A percentile compares a stretch with the other conserved stretches of the same genome.
Evolutionary conservation across 2,888 invertebrate genomes (phyloP).

Genomic region (Trisateles emortualis): DNA sequence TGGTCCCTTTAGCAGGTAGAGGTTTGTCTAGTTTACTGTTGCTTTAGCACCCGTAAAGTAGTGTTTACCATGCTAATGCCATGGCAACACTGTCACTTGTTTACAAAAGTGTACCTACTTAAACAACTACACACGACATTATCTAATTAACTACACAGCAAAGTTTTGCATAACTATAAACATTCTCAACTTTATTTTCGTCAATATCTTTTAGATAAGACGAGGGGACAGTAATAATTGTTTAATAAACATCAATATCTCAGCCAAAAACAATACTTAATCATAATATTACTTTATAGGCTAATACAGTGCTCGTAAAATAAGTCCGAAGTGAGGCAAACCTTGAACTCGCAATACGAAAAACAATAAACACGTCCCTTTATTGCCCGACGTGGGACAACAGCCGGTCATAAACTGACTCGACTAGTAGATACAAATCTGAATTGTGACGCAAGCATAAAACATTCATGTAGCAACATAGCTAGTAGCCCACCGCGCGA

Average conservation of each 20-base stretch:
- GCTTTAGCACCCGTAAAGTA: too few relatives aligned
- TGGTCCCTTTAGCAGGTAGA: too few relatives aligned
- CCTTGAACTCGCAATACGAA: conserved; percentile 62
- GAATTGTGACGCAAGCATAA: conserved; percentile 78
- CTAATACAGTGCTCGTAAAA: conserved; percentile 42
- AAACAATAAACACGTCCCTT: conserved; percentile 74
- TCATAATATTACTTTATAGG: conserved; percentile 37
- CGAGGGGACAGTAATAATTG: neutral
- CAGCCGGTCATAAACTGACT: conserved; percentile 64
- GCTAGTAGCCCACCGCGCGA: conserved; percentile 63
- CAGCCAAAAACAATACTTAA: conserved; percentile 21
- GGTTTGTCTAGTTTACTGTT: too few relatives aligned
- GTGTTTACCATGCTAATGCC: too few relatives aligned
- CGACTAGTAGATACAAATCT: conserved; percentile 80
- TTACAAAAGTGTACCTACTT: too few relatives aligned
- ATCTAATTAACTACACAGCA: too few relatives aligned
- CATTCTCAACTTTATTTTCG: neutral
- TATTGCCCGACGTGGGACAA: conserved; percentile 65
- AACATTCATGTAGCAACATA: conserved; percentile 76
- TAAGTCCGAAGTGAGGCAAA: conserved; percentile 46
- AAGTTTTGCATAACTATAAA: neutral
- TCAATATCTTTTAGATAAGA: neutral
- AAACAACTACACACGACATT: too few relatives aligned
- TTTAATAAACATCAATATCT: neutral
- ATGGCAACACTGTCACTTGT: too few relatives aligned